Evolutionary conservation across 2,888 invertebrate species (phyloP).

Genomic region (Julus scandinavius): DNA sequence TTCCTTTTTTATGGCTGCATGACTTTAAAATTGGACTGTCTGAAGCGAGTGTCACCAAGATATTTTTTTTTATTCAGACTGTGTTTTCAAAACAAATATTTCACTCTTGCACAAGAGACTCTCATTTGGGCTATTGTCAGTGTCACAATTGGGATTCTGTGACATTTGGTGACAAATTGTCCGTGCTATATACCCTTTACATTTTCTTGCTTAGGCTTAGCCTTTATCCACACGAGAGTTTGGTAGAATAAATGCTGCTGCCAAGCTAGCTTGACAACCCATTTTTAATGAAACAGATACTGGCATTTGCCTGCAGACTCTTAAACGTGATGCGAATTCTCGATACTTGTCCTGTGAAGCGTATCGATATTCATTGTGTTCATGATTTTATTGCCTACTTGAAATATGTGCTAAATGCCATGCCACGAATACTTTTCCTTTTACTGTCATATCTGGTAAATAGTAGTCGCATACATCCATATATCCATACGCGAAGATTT

Average conservation of each 20-base stretch:
- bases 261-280: slow-evolving; percentile 22
- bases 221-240: not conserved
- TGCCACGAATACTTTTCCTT: not conserved
- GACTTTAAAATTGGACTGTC: not conserved
- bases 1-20: not conserved
- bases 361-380: slow-evolving; percentile 32
- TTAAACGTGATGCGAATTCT: slow-evolving; percentile 7
- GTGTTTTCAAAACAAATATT: not conserved
- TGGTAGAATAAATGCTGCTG: not conserved
- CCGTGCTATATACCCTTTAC: slow-evolving; percentile 28
- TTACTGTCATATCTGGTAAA: not conserved
- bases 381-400: not conserved
- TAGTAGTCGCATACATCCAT: not conserved
- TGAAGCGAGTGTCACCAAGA: not conserved
- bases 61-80: not conserved
- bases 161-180: slow-evolving; percentile 38
- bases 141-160: slow-evolving; percentile 4
- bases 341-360: slow-evolving; percentile 1
- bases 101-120: not conserved
- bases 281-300: slow-evolving; percentile 35
- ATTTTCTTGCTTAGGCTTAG: not conserved
- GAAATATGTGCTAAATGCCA: slow-evolving; percentile 13
- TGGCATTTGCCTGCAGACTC: slow-evolving; percentile 31
- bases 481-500: not conserved
- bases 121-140: slow-evolving; percentile 32